These are phyloP conservation scores for Dolichoris vasculosae DNA, from an alignment of 1,140 invertebrate genomes.

Conservation along the genomic window DNA sequence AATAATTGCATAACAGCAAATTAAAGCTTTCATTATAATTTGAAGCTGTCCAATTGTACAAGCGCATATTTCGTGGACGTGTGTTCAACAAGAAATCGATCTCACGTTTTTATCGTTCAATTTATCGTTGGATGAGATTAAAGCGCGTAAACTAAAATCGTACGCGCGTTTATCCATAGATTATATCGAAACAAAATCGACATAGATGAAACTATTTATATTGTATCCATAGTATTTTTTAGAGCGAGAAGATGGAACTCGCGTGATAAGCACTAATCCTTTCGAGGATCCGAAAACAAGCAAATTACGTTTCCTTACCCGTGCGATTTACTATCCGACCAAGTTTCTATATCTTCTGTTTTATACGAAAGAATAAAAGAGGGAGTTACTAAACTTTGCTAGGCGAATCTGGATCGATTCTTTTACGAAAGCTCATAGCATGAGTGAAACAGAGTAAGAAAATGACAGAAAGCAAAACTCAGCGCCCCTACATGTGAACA, in stretches of 20 bases:
- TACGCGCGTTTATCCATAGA: background rate
- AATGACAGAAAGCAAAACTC: background rate
- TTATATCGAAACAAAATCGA: too few species aligned
- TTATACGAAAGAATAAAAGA: background rate
- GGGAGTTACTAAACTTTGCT: background rate
- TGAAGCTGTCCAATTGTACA: background rate
- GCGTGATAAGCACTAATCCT: constrained; percentile 21
- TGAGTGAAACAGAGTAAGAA: background rate
- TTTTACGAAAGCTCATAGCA: background rate
- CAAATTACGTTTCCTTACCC: background rate
- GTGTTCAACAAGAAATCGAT: background rate
- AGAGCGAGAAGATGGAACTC: constrained; percentile 12
- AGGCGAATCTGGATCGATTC: constrained; percentile 1
- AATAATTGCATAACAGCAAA: background rate
- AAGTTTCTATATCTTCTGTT: background rate
- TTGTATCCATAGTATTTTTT: background rate
- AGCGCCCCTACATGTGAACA: background rate
- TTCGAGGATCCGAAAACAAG: background rate
- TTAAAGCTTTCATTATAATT: background rate
- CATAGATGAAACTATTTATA: background rate
- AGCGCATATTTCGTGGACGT: background rate
- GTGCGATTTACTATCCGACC: constrained; percentile 19
- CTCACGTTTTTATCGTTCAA: background rate
- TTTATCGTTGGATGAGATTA: background rate
- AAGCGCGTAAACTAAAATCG: background rate